These are phyloP conservation scores for Rhinoraja longicauda DNA, from an alignment of 2,797 vertebrate genomes.

Conservation along the genomic window DNA sequence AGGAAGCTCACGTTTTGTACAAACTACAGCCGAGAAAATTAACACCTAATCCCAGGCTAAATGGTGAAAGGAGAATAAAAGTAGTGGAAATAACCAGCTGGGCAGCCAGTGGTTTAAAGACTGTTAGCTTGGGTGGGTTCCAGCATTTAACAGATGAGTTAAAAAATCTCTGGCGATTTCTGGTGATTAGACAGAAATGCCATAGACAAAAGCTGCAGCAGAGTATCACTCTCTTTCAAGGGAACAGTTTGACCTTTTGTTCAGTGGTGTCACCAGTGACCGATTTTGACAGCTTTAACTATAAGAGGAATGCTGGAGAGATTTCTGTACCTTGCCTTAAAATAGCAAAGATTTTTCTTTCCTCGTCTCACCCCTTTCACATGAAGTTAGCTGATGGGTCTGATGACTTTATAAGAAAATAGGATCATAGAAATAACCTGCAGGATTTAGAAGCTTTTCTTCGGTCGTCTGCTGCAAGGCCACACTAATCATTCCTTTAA, in stretches of 20 bases:
- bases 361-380: not conserved
- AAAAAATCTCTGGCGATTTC: conserved; percentile 27
- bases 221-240: conserved; percentile 35
- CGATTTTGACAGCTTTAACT: conserved; percentile 35
- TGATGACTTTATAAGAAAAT: conserved; percentile 31
- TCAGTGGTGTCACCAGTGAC: conserved; percentile 29
- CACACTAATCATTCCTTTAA: not conserved
- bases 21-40: conserved; percentile 41
- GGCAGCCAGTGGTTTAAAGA: not conserved
- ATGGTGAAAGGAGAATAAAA: conserved; percentile 39
- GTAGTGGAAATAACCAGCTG: conserved; percentile 20
- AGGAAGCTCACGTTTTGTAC: conserved; percentile 37
- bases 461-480: not conserved
- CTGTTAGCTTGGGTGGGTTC: not conserved
- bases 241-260: not conserved
- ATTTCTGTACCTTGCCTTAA: conserved; percentile 33
- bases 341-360: conserved; percentile 37
- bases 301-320: conserved; percentile 35
- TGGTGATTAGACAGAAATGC: conserved; percentile 22
- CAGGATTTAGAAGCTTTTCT: conserved; percentile 5
- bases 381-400: conserved; percentile 21
- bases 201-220: not conserved
- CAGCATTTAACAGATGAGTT: conserved; percentile 21
- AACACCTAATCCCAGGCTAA: conserved; percentile 8
- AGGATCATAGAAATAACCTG: not conserved